Percentiles rank a stretch among this genome's conserved stretches.
phyloP scores from a whole-genome alignment of 2,888 invertebrate species.

The Ornithoptera alexandrae region DNA sequence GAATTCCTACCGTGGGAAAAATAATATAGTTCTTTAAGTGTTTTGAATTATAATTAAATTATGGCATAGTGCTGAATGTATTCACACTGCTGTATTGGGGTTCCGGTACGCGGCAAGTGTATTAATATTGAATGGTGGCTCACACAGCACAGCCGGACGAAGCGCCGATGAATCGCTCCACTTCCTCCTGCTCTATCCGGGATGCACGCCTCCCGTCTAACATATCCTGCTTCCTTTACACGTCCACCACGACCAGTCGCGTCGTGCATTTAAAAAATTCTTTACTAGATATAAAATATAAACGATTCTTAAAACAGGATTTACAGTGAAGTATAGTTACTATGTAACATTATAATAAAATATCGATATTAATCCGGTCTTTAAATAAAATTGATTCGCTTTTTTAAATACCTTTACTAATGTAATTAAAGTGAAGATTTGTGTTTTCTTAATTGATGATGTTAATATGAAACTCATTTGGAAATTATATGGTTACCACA shows the following conservation, averaged over 20 bases:
- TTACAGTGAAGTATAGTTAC: no score
- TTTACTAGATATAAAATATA: no score
- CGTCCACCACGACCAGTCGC: neutral
- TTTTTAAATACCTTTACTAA: no score
- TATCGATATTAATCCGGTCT: no score
- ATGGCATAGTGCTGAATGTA: neutral
- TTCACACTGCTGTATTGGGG: slow-evolving; percentile 10
- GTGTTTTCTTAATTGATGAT: no score
- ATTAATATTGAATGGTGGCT: slow-evolving; percentile 37
- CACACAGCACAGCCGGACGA: slow-evolving; percentile 34
- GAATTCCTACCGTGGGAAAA: neutral
- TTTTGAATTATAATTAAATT: neutral
- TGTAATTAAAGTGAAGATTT: no score
- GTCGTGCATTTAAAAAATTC: neutral
- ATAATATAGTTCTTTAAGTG: neutral
- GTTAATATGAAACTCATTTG: no score
- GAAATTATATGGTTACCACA: no score
- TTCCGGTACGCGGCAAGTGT: slow-evolving; percentile 21
- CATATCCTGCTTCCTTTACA: slow-evolving; percentile 52
- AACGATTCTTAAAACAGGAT: no score
- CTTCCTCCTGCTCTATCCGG: slow-evolving; percentile 59
- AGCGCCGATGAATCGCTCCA: slow-evolving; percentile 40
- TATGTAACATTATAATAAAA: no score
- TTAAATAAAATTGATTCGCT: no score
- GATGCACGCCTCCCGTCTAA: slow-evolving; percentile 51